Conservation (phyloP, 2,797 vertebrate genomes). For the Peromyscus melanophrys region DNA sequence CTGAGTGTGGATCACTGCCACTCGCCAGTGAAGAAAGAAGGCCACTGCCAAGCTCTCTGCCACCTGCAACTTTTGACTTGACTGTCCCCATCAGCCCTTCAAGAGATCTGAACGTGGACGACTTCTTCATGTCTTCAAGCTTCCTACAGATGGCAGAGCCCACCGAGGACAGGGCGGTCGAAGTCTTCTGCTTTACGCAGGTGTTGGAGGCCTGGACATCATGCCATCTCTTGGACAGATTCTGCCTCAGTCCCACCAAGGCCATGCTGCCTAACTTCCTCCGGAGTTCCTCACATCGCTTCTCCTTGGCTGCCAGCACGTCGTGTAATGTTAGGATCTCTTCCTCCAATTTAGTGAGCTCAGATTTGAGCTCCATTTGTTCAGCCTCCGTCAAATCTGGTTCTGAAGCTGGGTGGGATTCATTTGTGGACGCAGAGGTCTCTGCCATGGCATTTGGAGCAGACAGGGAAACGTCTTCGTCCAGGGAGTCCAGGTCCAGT, state of each 20-base stretch:
- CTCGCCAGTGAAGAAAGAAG: conserved; percentile 88
- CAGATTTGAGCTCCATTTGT: conserved; percentile 47
- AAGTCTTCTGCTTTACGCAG: conserved; percentile 94
- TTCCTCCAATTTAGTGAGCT: conserved; percentile 93
- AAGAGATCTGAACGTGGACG: conserved; percentile 96
- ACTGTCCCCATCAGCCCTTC: conserved; percentile 95
- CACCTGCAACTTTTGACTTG: conserved; percentile 94
- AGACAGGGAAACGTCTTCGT: conserved; percentile 31
- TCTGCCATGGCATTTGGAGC: not conserved
- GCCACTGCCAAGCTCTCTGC: conserved; percentile 90
- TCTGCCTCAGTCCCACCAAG: conserved; percentile 93
- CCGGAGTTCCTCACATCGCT: conserved; percentile 93
- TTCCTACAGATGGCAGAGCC: conserved; percentile 93
- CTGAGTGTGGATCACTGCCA: conserved; percentile 90
- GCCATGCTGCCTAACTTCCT: conserved; percentile 94
- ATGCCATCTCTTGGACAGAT: conserved; percentile 95
- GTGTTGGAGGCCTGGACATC: conserved; percentile 95
- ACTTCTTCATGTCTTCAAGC: conserved; percentile 97
- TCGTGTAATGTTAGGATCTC: conserved; percentile 95
- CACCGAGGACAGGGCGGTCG: conserved; percentile 93
- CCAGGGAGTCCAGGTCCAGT: conserved; percentile 69
- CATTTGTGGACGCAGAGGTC: not conserved
- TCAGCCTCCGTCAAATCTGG: not conserved
- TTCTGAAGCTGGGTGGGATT: not conserved
- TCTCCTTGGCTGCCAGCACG: conserved; percentile 95